These are phyloP conservation scores for Caenorhabditis brenneri DNA, from an alignment of 1,140 invertebrate species.

Conservation along the genomic window DNA sequence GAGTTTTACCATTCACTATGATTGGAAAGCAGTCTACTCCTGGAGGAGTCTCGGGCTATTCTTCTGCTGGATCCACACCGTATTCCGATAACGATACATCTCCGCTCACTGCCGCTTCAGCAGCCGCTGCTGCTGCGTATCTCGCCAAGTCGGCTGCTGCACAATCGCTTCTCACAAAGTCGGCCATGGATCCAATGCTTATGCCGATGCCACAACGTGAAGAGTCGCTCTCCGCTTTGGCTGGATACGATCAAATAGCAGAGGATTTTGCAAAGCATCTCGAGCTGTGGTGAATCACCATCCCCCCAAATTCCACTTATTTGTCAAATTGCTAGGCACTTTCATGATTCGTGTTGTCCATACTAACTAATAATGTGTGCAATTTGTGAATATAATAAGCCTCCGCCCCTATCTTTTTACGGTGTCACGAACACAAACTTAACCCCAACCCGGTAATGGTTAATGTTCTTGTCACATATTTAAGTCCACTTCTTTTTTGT, in stretches of 20 bases:
- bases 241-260: neutral
- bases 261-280: neutral
- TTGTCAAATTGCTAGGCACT: neutral
- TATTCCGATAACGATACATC: neutral
- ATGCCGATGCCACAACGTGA: neutral
- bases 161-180: neutral
- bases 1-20: neutral
- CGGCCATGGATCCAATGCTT: neutral
- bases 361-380: slow-evolving; percentile 32
- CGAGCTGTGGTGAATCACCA: neutral
- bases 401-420: neutral
- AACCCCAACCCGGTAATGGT: neutral
- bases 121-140: neutral
- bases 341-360: neutral
- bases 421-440: neutral
- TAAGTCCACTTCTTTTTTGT: neutral
- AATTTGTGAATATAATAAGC: slow-evolving; percentile 36
- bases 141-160: neutral
- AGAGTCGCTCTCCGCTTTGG: neutral
- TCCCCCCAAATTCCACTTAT: neutral
- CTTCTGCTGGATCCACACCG: neutral
- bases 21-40: neutral
- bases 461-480: neutral
- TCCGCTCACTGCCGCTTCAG: neutral
- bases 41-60: neutral